phyloP scores from a whole-genome alignment of 2,113 vertebrate genomes.

The Pteruthius melanotis region DNA sequence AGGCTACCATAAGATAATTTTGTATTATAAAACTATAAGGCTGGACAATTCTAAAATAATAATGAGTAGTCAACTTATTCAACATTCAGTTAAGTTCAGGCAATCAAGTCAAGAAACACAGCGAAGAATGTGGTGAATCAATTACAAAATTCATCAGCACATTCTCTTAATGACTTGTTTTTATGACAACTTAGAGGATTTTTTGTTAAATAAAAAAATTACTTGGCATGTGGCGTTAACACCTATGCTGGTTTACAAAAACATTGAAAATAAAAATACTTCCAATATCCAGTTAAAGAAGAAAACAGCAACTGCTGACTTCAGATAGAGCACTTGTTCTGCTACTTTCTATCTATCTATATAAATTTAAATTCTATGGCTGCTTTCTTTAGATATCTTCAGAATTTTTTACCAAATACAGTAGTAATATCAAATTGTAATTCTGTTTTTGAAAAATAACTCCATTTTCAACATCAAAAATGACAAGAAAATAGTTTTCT shows the following conservation, averaged over 20 bases:
- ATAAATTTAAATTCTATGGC: background rate
- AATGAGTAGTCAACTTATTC: background rate
- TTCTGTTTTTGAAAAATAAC: background rate
- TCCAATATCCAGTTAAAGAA: background rate
- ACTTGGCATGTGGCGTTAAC: background rate
- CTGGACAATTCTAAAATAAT: background rate
- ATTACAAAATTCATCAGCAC: background rate
- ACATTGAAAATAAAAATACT: background rate
- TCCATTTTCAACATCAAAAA: background rate
- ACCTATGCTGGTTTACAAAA: background rate
- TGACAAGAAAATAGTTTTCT: background rate
- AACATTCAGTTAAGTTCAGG: background rate
- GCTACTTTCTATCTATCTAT: background rate
- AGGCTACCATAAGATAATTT: background rate
- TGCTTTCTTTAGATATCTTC: background rate
- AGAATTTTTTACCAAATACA: background rate
- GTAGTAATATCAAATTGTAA: background rate
- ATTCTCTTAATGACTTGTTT: background rate
- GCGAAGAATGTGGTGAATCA: background rate
- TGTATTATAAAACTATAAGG: background rate
- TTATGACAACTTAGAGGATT: background rate
- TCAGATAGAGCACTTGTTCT: background rate
- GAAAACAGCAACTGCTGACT: background rate
- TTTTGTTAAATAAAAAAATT: background rate
- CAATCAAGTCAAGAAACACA: background rate